phyloP scores from a whole-genome alignment of 2,797 vertebrate genomes.

The Eulemur rubriventer region DNA sequence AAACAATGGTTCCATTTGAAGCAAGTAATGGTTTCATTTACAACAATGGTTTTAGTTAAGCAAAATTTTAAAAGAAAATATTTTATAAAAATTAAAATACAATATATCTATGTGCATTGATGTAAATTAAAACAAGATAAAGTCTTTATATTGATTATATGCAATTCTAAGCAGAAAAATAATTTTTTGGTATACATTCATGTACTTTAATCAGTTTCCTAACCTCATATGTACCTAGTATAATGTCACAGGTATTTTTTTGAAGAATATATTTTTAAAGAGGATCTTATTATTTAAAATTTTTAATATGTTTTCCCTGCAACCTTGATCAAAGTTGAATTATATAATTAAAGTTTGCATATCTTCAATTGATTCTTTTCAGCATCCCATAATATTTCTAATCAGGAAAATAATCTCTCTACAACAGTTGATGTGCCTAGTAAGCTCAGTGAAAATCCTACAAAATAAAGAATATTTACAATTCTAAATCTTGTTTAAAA shows the following conservation, averaged over 20 bases:
- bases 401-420: background rate
- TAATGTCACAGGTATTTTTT: background rate
- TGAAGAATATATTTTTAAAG: background rate
- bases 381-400: background rate
- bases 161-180: background rate
- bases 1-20: background rate
- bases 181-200: background rate
- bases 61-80: background rate
- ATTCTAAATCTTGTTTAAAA: background rate
- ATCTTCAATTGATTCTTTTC: background rate
- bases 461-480: background rate
- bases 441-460: background rate
- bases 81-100: background rate
- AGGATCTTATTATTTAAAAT: background rate
- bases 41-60: background rate
- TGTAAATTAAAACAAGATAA: background rate
- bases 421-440: background rate
- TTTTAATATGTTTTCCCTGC: background rate
- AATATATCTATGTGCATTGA: background rate
- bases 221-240: background rate
- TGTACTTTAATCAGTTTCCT: background rate
- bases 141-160: background rate
- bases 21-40: background rate
- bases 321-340: background rate
- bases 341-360: background rate